Evolutionary conservation across 2,888 invertebrate genomes (phyloP).

Genomic region (Notodromas monacha): DNA sequence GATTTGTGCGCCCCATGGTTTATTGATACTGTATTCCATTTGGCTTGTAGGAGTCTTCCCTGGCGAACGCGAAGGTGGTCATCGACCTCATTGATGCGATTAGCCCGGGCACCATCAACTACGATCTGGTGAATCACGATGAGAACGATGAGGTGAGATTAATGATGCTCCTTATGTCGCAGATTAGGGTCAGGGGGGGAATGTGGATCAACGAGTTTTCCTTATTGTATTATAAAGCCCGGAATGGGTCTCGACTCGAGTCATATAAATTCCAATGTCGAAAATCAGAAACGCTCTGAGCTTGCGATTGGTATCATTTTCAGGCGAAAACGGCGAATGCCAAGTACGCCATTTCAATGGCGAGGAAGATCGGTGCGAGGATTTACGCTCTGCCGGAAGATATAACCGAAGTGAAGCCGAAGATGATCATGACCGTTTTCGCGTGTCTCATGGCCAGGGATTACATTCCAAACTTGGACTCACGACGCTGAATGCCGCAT

Average conservation of each 20-base stretch:
- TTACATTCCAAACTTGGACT: slow-evolving; percentile 59
- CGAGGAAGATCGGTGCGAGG: slow-evolving; percentile 78
- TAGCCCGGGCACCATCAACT: slow-evolving; percentile 77
- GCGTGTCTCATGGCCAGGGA: slow-evolving; percentile 95
- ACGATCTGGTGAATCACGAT: slow-evolving; percentile 49
- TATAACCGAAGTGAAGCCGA: slow-evolving; percentile 75
- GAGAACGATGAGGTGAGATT: slow-evolving; percentile 37
- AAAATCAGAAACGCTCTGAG: too few relatives aligned
- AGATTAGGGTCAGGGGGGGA: background rate
- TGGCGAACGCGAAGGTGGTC: slow-evolving; percentile 63
- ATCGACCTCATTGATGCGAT: slow-evolving; percentile 87
- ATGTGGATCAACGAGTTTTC: too few relatives aligned
- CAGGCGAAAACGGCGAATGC: slow-evolving; percentile 84
- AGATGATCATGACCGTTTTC: slow-evolving; percentile 99
- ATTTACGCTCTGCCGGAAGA: slow-evolving; percentile 96
- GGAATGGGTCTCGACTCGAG: too few relatives aligned
- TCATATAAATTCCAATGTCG: too few relatives aligned
- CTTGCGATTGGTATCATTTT: slow-evolving; percentile 12
- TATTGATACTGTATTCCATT: slow-evolving; percentile 13
- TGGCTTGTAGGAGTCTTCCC: slow-evolving; percentile 39
- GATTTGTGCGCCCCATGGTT: background rate
- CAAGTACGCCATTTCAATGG: slow-evolving; percentile 96
- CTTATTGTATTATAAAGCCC: too few relatives aligned
- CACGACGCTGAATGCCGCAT: too few relatives aligned
- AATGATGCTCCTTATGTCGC: background rate